Evolutionary conservation across 2,113 vertebrate genomes (phyloP), one percentile per base, ranked within the genome.

Genomic region (Lethenteron camtschaticum): DNA sequence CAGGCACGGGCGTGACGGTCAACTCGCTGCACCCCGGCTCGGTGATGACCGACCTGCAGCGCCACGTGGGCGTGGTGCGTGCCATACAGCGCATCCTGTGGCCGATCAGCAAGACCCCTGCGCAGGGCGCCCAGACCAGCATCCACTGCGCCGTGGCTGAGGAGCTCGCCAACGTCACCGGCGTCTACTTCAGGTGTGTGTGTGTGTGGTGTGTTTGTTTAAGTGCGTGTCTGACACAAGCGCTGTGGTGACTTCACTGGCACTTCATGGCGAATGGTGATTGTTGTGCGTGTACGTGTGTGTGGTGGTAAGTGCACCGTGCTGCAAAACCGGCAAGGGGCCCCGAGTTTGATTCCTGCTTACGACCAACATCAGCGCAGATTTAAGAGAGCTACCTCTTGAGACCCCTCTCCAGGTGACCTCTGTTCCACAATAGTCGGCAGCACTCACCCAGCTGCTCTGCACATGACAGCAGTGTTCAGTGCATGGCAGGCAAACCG

Each of bases 1-100:
- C 24, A 96, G 92, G 82, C 13, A 85, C 83, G 68, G 80, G 80
- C 2, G 84, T 96, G 69, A 91, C 87, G 0, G 80, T 84, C 59
- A 95, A 92, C 0, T 85, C 84, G 0, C 77, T 95, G 70, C 90
- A 96, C 69, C 91, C 91, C 1, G 91, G 91, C n/a, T 81, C 85
- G 3, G 89, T 95, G 69, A 58, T 56, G 68, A 86, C 89, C 1
- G 85, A 92, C 68, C 73, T 95, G 77, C 72, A 75, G 57, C 83
- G 90, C 60, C 83, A 96, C 74, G 91, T 87, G 0, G 71, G 73
- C 2, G 5, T 82, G 69, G 78, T 92, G 82, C 78, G 70, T 0
- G 80, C 82, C 73, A 16, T 87, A 10, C 86, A 85, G 79, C 76
- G 78, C 0, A 70, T 84, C 13, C 82, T 90, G 72, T 79, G 80